These are phyloP conservation scores for Lepus americanus DNA, from an alignment of 2,113 vertebrate species.

Conservation along the genomic window DNA sequence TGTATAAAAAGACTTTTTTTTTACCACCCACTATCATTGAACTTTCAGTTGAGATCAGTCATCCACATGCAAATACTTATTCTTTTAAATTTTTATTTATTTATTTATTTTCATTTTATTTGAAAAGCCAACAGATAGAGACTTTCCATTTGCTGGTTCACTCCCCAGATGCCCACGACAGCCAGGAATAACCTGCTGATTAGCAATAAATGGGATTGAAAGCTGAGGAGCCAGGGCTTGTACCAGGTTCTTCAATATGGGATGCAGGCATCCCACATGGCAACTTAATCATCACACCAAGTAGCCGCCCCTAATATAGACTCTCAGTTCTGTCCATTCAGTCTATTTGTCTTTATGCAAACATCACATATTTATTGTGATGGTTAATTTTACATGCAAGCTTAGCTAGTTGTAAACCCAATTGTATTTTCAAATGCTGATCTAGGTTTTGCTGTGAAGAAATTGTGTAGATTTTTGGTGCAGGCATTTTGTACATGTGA, in stretches of 20 bases:
- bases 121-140: too few species aligned
- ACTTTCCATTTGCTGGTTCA: too few species aligned
- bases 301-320: background rate
- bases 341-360: background rate
- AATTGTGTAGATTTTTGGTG: background rate
- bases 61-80: background rate
- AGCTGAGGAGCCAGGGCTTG: too few species aligned
- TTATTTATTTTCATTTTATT: too few species aligned
- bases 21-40: background rate
- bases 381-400: background rate
- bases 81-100: too few species aligned
- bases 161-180: too few species aligned
- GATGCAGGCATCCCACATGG: too few species aligned
- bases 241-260: too few species aligned
- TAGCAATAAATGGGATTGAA: too few species aligned
- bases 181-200: too few species aligned
- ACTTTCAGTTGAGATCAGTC: conserved; percentile 21
- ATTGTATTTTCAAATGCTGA: background rate
- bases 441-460: background rate
- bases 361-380: background rate
- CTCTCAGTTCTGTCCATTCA: background rate
- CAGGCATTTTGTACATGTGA: conserved; percentile 1
- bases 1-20: background rate
- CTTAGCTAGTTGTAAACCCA: background rate
- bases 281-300: too few species aligned